Percentiles rank a stretch among this genome's conserved stretches.
Evolutionary conservation across 2,113 vertebrate genomes (phyloP).

Genomic region (Platanista minor): DNA sequence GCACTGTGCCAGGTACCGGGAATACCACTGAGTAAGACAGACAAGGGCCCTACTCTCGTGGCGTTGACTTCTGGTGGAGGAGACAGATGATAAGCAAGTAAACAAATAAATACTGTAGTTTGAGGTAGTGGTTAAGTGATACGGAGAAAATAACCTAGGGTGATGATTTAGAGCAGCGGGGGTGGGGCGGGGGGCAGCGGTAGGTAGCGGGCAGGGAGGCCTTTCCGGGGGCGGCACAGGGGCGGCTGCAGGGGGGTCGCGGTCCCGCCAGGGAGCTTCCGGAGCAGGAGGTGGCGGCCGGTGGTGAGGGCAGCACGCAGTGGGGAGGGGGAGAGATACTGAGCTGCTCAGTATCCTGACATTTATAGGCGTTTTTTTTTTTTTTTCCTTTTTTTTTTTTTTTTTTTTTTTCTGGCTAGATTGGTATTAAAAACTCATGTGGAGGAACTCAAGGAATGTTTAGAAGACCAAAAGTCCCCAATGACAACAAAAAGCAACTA

Average conservation of each 20-base stretch:
- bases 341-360: not conserved
- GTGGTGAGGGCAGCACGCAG: not conserved
- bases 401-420: constrained; percentile 6
- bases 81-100: constrained; percentile 11
- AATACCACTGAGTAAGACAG: not conserved
- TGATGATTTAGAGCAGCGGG: constrained; percentile 38
- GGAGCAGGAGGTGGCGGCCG: not conserved
- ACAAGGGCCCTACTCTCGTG: not conserved
- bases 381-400: not conserved
- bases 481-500: constrained; percentile 29
- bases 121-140: constrained; percentile 67
- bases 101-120: constrained; percentile 57
- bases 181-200: constrained; percentile 43
- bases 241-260: too few species aligned
- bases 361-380: not conserved
- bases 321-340: not conserved
- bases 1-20: constrained; percentile 18
- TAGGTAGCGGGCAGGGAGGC: constrained; percentile 52
- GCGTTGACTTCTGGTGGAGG: constrained; percentile 27
- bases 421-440: constrained; percentile 46
- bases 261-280: too few species aligned
- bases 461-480: constrained; percentile 67
- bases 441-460: constrained; percentile 60
- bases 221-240: not conserved
- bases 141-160: constrained; percentile 68